Conservation (phyloP, 2,888 invertebrate genomes). For the Drepanosiphum platanoidis region DNA sequence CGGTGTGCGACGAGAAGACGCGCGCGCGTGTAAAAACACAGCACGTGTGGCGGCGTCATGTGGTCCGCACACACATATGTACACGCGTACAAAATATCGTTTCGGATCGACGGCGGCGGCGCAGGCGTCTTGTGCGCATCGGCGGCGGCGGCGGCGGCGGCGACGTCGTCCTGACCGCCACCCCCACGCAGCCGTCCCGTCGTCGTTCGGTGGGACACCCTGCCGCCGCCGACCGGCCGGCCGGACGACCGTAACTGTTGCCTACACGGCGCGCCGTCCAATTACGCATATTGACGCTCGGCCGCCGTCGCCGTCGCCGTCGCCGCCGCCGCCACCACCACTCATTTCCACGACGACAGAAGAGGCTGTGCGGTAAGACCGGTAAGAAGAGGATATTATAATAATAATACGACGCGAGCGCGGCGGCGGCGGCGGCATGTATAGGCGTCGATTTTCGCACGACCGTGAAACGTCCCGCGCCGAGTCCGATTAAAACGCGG, state of each 20-base stretch:
- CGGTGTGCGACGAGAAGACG: neutral
- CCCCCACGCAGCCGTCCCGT: neutral
- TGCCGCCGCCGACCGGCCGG: slow-evolving; percentile 66
- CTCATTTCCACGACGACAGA: neutral
- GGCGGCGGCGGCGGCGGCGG: neutral
- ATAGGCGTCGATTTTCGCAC: neutral
- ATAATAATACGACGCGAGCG: neutral
- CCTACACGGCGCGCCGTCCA: slow-evolving; percentile 54
- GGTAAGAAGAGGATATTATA: neutral
- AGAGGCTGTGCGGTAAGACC: neutral
- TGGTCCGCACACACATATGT: neutral
- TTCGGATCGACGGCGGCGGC: slow-evolving; percentile 5
- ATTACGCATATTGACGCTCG: slow-evolving; percentile 60
- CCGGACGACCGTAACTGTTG: slow-evolving; percentile 47
- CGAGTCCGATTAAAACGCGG: neutral
- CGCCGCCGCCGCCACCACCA: slow-evolving; percentile 62
- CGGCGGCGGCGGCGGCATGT: neutral
- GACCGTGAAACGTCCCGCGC: slow-evolving; percentile 14
- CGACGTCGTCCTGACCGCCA: slow-evolving; percentile 34
- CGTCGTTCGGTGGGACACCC: neutral
- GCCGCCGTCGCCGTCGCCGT: slow-evolving; percentile 54
- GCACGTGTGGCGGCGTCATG: slow-evolving; percentile 39
- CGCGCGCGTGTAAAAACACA: neutral
- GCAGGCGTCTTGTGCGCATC: slow-evolving; percentile 40
- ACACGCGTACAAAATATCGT: neutral